Base-by-base conservation (phyloP, 2,797 vertebrate species). In the Pterois miles region DNA sequence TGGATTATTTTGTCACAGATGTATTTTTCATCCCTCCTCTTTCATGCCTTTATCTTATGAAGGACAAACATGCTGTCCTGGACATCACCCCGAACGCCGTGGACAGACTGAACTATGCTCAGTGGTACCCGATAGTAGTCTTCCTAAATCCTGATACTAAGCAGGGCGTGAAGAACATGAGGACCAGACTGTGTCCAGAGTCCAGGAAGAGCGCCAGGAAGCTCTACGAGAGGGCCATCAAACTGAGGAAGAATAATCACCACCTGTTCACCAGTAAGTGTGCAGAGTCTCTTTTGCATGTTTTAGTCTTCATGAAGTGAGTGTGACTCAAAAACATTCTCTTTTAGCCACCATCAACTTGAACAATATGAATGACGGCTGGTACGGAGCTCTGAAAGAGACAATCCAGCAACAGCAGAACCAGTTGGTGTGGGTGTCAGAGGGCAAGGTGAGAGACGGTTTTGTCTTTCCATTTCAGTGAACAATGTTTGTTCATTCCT, bases 91-190 rank as follows among this genome's bases (percentile, higher is more conserved):
- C 98, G 10, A 99, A 99, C 64, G 98, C 98, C 13, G 98, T 99
- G 86, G 98, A 99, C 89, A 96, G 98, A 67, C 95, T 99, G 82
- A 99, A 99, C 93, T 99, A 99, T 27, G 98, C 98, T 57, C 98
- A 99, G 94, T 99, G 98, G 98, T 99, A 99, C 92, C 98, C 98
- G 10, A 99, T 99, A 29, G 98, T 99, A 53, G 97, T 99, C 64
- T 99, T 99, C 91, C 95, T 99, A 76, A 99, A 99, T 92, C 98
- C 98, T 0, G 98, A 99, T 85, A 98, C 96, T 52, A 99, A 99
- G 92, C 98, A 99, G 92, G 98, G 98, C 20, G 98, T 99, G 67
- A 99, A 99, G 92, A 99, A 97, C 85, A 99, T 99, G 98, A 96
- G 98, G 88, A 98, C 96, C 92, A 96, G 98, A 23, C 89, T 99